Evolutionary conservation across 2,888 invertebrate genomes (phyloP).

Genomic region (Dicyrtomina minuta): DNA sequence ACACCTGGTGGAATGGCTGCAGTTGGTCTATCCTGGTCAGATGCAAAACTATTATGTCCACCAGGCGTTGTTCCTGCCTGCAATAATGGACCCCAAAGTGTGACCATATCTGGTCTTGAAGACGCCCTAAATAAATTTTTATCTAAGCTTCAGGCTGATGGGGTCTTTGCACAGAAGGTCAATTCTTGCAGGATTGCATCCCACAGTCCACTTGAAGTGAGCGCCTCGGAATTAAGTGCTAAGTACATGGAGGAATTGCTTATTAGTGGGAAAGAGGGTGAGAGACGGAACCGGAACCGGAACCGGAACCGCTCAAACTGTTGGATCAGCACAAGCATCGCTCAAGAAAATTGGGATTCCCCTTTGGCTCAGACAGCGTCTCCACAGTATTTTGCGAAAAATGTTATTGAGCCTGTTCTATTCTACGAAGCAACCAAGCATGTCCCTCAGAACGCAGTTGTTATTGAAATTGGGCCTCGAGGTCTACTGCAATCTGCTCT

Average conservation of each 20-base stretch:
- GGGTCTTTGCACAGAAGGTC: constrained; percentile 78
- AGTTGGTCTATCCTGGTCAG: constrained; percentile 60
- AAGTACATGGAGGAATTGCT: constrained; percentile 19
- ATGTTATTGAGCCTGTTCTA: constrained; percentile 71
- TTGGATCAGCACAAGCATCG: constrained; percentile 85
- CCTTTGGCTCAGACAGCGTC: constrained; percentile 68
- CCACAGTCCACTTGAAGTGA: constrained; percentile 60
- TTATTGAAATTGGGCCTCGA: constrained; percentile 63
- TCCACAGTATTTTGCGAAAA: constrained; percentile 86
- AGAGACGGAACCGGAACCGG: not conserved
- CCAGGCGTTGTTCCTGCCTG: constrained; percentile 81
- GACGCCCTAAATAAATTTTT: constrained; percentile 69
- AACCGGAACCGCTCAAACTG: constrained; percentile 63
- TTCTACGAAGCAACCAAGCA: constrained; percentile 64
- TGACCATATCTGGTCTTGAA: constrained; percentile 87
- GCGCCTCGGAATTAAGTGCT: not conserved
- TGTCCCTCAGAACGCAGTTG: constrained; percentile 61
- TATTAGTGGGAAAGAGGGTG: too few species aligned
- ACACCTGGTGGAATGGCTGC: constrained; percentile 59
- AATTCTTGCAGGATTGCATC: constrained; percentile 86
- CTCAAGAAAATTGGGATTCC: constrained; percentile 70
- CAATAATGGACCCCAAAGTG: constrained; percentile 90
- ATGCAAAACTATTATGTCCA: constrained; percentile 71
- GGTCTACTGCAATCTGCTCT: constrained; percentile 62
- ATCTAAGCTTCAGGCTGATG: constrained; percentile 68